phyloP scores from a whole-genome alignment of 2,888 invertebrate species.

The Nycteola revayana region DNA sequence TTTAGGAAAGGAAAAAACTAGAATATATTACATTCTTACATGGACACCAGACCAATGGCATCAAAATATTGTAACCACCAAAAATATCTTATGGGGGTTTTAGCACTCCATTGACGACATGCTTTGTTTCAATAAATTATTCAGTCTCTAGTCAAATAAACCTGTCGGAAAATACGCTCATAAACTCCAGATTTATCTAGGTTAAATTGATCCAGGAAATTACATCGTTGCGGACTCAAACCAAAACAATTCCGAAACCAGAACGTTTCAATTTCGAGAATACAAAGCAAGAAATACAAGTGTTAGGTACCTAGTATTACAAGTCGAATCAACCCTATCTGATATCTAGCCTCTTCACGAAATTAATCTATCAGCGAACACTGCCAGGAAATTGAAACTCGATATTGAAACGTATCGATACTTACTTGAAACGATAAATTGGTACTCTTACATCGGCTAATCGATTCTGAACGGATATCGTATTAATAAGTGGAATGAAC shows the following conservation, averaged over 20 bases:
- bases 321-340: constrained; percentile 33
- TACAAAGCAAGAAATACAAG: no score
- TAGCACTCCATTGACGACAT: no score
- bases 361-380: constrained; percentile 30
- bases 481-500: not conserved
- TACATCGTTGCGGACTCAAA: not conserved
- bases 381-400: constrained; percentile 26
- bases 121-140: no score
- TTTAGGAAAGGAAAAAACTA: not conserved
- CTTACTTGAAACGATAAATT: constrained; percentile 11
- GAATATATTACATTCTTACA: not conserved
- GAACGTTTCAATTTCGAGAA: no score
- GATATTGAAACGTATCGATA: constrained; percentile 15
- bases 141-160: no score
- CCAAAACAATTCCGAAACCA: no score
- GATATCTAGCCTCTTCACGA: constrained; percentile 25
- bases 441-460: constrained; percentile 7
- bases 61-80: no score
- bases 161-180: no score
- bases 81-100: no score
- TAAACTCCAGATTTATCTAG: no score
- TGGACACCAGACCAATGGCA: no score
- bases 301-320: constrained; percentile 10
- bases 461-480: not conserved
- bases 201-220: not conserved